Evolutionary conservation across 2,797 vertebrate genomes (phyloP).

Genomic region (Phalloptychus januarius): DNA sequence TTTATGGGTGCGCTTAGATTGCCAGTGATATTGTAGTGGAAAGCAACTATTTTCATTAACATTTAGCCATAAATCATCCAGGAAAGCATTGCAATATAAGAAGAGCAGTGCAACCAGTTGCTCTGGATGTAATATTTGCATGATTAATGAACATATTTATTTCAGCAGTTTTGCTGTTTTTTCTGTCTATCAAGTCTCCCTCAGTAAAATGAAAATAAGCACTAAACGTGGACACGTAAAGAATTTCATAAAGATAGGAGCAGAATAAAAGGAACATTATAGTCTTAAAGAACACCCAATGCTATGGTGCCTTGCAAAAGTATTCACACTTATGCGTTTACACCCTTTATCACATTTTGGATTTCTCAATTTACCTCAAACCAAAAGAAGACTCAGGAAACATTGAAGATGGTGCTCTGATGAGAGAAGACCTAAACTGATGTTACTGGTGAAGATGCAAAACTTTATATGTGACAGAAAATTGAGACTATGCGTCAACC

Average conservation of each 20-base stretch:
- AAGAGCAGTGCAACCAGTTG: constrained; percentile 2
- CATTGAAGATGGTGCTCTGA: background rate
- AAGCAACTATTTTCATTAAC: constrained; percentile 9
- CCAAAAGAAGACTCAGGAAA: background rate
- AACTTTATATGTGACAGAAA: background rate
- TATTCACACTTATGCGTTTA: background rate
- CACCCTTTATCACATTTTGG: background rate
- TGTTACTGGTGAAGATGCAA: background rate
- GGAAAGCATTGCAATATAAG: background rate
- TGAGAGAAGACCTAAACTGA: background rate
- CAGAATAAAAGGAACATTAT: background rate
- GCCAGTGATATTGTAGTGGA: constrained; percentile 12
- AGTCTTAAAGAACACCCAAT: background rate
- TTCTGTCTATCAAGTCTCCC: constrained; percentile 9
- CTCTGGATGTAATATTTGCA: constrained; percentile 35
- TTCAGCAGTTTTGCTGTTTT: constrained; percentile 44
- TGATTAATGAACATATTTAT: constrained; percentile 31
- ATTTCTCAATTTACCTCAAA: background rate
- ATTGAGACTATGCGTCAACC: background rate
- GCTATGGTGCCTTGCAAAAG: background rate
- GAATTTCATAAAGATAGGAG: background rate
- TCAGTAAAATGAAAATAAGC: background rate
- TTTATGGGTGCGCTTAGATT: constrained; percentile 20
- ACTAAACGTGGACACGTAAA: background rate
- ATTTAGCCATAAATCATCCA: constrained; percentile 10